Evolutionary conservation across 1,140 invertebrate genomes (phyloP).

Genomic region (Maconellicoccus hirsutus): DNA sequence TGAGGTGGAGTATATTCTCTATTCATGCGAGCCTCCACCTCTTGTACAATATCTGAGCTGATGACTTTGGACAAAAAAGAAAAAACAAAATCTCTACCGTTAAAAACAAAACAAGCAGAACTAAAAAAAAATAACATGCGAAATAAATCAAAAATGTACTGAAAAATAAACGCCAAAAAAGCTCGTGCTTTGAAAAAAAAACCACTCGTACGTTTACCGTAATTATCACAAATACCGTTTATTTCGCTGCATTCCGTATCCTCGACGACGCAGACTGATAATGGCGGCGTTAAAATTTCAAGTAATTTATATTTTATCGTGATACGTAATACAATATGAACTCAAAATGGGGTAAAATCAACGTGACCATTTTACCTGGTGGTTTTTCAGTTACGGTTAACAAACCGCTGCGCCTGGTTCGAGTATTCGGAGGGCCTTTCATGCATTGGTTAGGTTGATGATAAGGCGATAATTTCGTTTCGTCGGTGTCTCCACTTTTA

Average conservation of each 20-base stretch:
- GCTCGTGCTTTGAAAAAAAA: not conserved
- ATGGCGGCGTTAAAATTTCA: not conserved
- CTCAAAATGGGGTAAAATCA: not conserved
- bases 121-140: constrained; percentile 29
- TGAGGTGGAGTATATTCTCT: constrained; percentile 60
- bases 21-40: constrained; percentile 80
- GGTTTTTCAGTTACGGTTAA: constrained; percentile 73
- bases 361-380: constrained; percentile 48
- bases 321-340: too few species aligned
- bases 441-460: not conserved
- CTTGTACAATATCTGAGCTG: constrained; percentile 71
- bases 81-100: constrained; percentile 25
- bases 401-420: constrained; percentile 63
- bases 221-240: not conserved
- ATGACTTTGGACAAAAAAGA: constrained; percentile 48
- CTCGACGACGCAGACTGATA: not conserved
- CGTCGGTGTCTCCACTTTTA: not conserved
- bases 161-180: not conserved
- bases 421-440: constrained; percentile 37
- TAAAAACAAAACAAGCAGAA: constrained; percentile 28
- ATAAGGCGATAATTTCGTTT: not conserved
- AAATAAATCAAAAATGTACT: not conserved
- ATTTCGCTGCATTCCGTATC: not conserved
- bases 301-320: too few species aligned
- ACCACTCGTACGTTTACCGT: not conserved